Conservation (phyloP, 1,140 invertebrate genomes). For the Eriocheir sinensis region DNA sequence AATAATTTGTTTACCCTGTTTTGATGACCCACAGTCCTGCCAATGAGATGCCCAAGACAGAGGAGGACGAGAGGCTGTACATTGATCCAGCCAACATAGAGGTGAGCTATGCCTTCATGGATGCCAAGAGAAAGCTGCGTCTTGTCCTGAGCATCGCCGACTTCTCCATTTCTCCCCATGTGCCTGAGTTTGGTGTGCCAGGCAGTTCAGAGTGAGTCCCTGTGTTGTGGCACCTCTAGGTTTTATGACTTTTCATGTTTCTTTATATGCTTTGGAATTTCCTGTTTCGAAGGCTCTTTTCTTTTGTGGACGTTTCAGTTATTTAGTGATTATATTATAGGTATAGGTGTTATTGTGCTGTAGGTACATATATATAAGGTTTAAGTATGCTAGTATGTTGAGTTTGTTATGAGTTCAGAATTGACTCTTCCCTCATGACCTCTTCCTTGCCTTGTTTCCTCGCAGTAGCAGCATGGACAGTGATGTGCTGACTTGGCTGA, state of each 20-base stretch:
- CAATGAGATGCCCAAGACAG: slow-evolving; percentile 75
- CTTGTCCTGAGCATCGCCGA: slow-evolving; percentile 94
- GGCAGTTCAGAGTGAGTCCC: slow-evolving; percentile 56
- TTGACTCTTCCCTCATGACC: background rate
- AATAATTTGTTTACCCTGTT: background rate
- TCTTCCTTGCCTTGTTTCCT: background rate
- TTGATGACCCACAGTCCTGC: slow-evolving; percentile 65
- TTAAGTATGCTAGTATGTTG: too few relatives aligned
- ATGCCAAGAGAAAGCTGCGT: slow-evolving; percentile 95
- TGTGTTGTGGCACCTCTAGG: slow-evolving; percentile 27
- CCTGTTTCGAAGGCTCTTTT: too few relatives aligned
- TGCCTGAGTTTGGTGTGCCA: slow-evolving; percentile 76
- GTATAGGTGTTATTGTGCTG: too few relatives aligned
- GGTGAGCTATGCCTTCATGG: slow-evolving; percentile 87
- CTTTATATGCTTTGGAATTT: background rate
- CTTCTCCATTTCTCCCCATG: slow-evolving; percentile 81
- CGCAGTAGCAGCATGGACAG: slow-evolving; percentile 53
- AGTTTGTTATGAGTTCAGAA: too few relatives aligned
- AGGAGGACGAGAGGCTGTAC: slow-evolving; percentile 84
- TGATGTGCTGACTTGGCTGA: slow-evolving; percentile 86
- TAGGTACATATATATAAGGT: too few relatives aligned
- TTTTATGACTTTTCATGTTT: background rate
- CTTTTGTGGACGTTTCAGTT: too few relatives aligned
- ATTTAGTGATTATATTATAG: too few relatives aligned
- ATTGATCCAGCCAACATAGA: slow-evolving; percentile 87